These are phyloP conservation scores for Furcula furcula DNA, from an alignment of 2,888 invertebrate species.

Conservation along the genomic window DNA sequence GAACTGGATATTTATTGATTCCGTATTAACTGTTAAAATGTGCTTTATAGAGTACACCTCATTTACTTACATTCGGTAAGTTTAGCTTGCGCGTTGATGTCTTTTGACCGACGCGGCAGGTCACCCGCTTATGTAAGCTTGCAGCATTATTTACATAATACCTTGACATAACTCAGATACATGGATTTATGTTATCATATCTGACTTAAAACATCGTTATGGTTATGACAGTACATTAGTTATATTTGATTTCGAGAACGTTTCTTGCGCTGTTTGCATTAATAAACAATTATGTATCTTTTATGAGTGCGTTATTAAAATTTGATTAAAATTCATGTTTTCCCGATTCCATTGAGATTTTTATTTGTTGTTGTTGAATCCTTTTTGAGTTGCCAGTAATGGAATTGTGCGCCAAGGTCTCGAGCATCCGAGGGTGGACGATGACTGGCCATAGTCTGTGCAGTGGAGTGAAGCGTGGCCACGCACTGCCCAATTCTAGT, in stretches of 20 bases:
- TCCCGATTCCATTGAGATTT: background rate
- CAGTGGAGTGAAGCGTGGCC: constrained; percentile 52
- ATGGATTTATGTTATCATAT: constrained; percentile 13
- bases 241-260: constrained; percentile 1
- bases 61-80: constrained; percentile 32
- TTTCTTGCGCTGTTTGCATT: constrained; percentile 15
- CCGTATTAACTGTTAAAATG: constrained; percentile 34
- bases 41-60: constrained; percentile 29
- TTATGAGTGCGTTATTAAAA: constrained; percentile 2
- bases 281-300: constrained; percentile 10
- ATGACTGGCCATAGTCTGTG: constrained; percentile 58
- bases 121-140: constrained; percentile 21
- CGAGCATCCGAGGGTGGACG: constrained; percentile 21
- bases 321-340: background rate
- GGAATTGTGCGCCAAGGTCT: background rate
- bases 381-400: background rate
- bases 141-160: constrained; percentile 33
- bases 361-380: background rate
- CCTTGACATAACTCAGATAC: constrained; percentile 9
- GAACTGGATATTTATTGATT: constrained; percentile 49
- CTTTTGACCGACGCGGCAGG: constrained; percentile 35
- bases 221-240: constrained; percentile 11
- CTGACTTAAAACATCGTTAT: constrained; percentile 11
- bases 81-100: constrained; percentile 44
- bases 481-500: constrained; percentile 52